These are phyloP conservation scores for Setipinna tenuifilis DNA, from an alignment of 2,797 vertebrate genomes.

Conservation along the genomic window DNA sequence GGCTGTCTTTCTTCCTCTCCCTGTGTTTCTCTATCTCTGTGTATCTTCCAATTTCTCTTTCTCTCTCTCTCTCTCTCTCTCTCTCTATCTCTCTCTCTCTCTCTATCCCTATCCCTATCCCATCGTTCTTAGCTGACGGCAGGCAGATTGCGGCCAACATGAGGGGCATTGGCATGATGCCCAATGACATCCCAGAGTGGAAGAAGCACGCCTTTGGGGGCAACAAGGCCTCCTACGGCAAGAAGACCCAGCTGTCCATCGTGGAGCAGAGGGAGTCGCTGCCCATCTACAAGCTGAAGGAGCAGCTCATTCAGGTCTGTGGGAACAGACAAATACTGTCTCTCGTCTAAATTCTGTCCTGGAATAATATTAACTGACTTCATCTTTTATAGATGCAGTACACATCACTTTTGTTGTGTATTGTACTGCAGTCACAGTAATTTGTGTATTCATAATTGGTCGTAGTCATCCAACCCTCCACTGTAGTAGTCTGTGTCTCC, in stretches of 20 bases:
- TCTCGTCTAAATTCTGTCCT: too few relatives aligned
- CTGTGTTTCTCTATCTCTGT: too few relatives aligned
- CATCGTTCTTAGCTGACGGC: slow-evolving; percentile 80
- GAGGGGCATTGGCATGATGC: slow-evolving; percentile 99
- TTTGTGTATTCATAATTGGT: too few relatives aligned
- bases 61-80: background rate
- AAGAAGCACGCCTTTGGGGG: slow-evolving; percentile 98
- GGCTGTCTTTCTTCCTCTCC: too few relatives aligned
- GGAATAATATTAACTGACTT: too few relatives aligned
- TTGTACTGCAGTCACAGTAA: too few relatives aligned
- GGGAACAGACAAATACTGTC: background rate
- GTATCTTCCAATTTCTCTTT: background rate
- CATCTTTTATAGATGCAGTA: too few relatives aligned
- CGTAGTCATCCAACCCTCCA: too few relatives aligned
- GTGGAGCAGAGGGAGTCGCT: slow-evolving; percentile 96
- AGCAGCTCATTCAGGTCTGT: slow-evolving; percentile 93
- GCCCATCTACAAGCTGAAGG: slow-evolving; percentile 97
- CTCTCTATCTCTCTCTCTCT: background rate
- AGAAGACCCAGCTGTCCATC: slow-evolving; percentile 95
- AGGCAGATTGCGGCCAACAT: slow-evolving; percentile 98
- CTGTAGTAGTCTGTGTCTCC: too few relatives aligned
- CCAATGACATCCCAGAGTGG: slow-evolving; percentile 98
- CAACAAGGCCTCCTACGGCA: slow-evolving; percentile 97
- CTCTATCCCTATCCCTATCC: background rate
- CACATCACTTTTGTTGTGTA: too few relatives aligned